A percentile compares a stretch with the other conserved stretches of the same genome.
These are phyloP conservation scores for Scolopax mira DNA, from an alignment of 2,113 vertebrate genomes.

Conservation along the genomic window DNA sequence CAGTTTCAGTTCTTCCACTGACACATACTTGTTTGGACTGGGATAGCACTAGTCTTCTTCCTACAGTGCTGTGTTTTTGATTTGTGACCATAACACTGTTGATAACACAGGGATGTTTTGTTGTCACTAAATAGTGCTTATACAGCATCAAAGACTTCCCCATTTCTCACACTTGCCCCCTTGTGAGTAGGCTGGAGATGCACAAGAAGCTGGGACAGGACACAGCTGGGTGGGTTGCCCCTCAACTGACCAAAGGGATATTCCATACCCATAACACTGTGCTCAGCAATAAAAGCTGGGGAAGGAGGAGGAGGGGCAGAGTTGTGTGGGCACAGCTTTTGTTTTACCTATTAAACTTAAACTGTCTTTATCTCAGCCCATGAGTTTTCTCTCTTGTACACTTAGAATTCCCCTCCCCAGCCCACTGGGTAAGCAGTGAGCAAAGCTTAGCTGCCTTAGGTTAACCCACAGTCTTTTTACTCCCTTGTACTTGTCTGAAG, in stretches of 20 bases:
- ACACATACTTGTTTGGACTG: background rate
- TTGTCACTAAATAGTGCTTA: background rate
- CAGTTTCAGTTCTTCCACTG: background rate
- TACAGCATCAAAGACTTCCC: background rate
- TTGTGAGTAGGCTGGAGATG: background rate
- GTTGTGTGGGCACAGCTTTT: background rate
- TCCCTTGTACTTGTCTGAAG: background rate
- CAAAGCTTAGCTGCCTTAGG: background rate
- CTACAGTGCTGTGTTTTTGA: background rate
- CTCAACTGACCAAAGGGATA: too few species aligned
- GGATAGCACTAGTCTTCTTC: background rate
- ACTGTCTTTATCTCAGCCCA: background rate
- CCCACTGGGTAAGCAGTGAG: background rate
- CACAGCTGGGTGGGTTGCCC: accelerated
- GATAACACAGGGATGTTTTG: background rate
- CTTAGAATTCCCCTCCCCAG: background rate
- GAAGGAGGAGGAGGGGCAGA: background rate
- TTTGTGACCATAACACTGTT: background rate
- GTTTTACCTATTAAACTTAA: background rate
- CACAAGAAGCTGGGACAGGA: background rate
- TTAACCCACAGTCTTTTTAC: background rate
- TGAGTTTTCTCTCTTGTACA: background rate
- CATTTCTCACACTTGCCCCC: accelerated
- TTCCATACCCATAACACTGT: too few species aligned
- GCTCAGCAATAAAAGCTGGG: background rate